These are phyloP conservation scores for Drosophila macrospina DNA, from an alignment of 2,888 invertebrate genomes.

Conservation along the genomic window DNA sequence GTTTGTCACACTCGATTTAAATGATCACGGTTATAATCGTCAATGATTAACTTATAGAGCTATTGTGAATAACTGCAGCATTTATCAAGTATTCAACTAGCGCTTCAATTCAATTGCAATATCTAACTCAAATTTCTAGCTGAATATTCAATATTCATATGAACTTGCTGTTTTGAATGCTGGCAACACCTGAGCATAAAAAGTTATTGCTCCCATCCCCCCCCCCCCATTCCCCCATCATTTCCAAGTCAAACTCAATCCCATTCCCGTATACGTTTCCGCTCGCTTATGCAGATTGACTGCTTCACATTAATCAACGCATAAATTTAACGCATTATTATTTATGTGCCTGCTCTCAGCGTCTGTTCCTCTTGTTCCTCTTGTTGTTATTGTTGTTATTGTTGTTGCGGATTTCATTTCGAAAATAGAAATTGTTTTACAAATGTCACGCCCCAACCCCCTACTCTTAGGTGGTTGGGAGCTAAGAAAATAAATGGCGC, in stretches of 20 bases:
- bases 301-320: constrained; percentile 76
- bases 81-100: not conserved
- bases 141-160: constrained; percentile 58
- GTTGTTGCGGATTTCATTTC: constrained; percentile 70
- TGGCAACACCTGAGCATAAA: constrained; percentile 69
- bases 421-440: constrained; percentile 79
- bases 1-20: no score
- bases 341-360: constrained; percentile 67
- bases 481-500: constrained; percentile 77
- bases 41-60: no score
- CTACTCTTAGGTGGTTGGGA: not conserved
- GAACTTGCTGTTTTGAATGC: constrained; percentile 45
- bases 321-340: constrained; percentile 81
- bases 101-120: not conserved
- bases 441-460: constrained; percentile 67
- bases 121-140: constrained; percentile 11
- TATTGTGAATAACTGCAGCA: not conserved
- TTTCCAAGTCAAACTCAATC: constrained; percentile 1
- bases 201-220: constrained; percentile 19
- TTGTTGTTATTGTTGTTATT: constrained; percentile 32
- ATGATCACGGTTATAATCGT: no score
- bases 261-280: constrained; percentile 23
- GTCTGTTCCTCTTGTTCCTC: constrained; percentile 22
- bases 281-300: constrained; percentile 66
- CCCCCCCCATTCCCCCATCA: constrained; percentile 8